A percentile compares a stretch with the other conserved stretches of the same genome.
phyloP scores from a whole-genome alignment of 2,113 vertebrate species.

The Cephalopholis sonnerati region DNA sequence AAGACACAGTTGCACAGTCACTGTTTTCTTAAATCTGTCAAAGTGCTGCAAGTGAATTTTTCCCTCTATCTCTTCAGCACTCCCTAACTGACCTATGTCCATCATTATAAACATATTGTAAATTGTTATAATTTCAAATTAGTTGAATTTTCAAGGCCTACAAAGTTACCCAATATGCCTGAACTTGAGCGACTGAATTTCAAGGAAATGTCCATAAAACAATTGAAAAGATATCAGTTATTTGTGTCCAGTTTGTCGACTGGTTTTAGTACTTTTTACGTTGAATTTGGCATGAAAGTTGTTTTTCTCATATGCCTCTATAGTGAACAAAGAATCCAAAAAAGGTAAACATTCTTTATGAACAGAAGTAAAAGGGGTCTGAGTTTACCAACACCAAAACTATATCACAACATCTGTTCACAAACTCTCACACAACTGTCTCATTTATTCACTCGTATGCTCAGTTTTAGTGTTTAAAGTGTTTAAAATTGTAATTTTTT shows the following conservation, averaged over 20 bases:
- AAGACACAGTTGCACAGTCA: not conserved
- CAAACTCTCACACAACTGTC: too few species aligned
- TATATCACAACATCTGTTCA: too few species aligned
- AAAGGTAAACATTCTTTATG: too few species aligned
- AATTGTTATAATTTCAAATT: not conserved
- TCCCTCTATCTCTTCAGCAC: not conserved
- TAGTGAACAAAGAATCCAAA: too few species aligned
- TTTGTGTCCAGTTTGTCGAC: not conserved
- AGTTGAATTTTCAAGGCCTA: not conserved
- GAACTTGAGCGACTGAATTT: not conserved
- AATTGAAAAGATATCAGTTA: not conserved
- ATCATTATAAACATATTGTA: not conserved
- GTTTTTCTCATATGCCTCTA: too few species aligned
- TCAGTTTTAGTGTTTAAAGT: too few species aligned
- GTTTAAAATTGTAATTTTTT: too few species aligned
- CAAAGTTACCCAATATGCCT: not conserved
- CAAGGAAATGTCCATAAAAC: not conserved
- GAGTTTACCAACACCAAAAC: too few species aligned
- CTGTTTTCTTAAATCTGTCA: not conserved
- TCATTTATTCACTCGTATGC: too few species aligned
- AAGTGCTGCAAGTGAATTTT: not conserved
- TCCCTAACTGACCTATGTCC: not conserved
- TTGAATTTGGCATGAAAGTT: too few species aligned
- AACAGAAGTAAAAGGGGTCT: too few species aligned
- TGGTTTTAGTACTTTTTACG: too few species aligned